Evolutionary conservation across 2,888 invertebrate species (phyloP).

Genomic region (Liopterus haemorrhoidalis): DNA sequence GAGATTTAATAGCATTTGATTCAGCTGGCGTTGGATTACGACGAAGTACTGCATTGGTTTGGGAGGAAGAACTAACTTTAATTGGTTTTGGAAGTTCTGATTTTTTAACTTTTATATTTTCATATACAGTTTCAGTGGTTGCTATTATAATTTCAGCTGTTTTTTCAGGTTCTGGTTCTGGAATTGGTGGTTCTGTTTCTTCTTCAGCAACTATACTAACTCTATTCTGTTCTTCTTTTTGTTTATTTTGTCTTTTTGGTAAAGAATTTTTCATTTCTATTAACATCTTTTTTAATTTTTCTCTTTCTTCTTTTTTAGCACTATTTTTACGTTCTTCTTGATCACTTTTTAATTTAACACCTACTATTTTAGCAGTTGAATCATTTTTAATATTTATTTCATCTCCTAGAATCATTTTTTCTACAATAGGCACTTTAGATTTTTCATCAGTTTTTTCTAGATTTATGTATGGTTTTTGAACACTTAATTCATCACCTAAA

Average conservation of each 20-base stretch:
- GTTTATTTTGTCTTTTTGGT: conserved; percentile 50
- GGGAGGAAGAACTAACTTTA: conserved; percentile 55
- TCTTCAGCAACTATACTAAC: conserved; percentile 38
- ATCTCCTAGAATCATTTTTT: conserved; percentile 20
- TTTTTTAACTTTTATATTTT: conserved; percentile 46
- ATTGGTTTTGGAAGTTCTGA: conserved; percentile 40
- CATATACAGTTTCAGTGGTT: conserved; percentile 44
- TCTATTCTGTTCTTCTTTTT: conserved; percentile 31
- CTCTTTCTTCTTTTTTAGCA: conserved; percentile 47
- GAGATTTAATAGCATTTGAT: conserved; percentile 35
- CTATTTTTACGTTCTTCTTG: conserved; percentile 11
- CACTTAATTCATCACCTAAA: conserved; percentile 20
- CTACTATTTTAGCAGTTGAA: conserved; percentile 4
- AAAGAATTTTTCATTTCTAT: conserved; percentile 74
- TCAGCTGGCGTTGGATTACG: conserved; percentile 35
- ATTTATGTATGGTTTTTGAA: conserved; percentile 12
- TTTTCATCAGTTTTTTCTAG: background rate
- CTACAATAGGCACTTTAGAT: conserved; percentile 7
- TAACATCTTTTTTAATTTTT: conserved; percentile 62
- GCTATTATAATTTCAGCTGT: conserved; percentile 42
- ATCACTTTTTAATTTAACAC: conserved; percentile 7
- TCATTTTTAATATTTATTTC: conserved; percentile 10
- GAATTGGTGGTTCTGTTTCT: conserved; percentile 13
- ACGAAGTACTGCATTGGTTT: conserved; percentile 48
- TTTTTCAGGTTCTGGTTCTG: conserved; percentile 35